phyloP scores from a whole-genome alignment of 2,113 vertebrate genomes.

The human region DNA sequence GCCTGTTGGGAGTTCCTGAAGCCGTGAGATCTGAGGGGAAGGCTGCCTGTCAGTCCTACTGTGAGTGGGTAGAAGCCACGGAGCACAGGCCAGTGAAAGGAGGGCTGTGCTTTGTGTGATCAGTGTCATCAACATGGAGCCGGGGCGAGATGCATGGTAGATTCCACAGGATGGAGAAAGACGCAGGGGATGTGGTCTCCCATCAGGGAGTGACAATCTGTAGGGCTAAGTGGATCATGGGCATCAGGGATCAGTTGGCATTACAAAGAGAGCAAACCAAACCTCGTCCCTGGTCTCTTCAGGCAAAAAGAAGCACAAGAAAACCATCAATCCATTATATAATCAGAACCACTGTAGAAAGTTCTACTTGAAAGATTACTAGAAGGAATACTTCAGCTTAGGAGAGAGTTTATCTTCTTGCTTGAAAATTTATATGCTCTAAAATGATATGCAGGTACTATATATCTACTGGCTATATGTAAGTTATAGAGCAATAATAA shows the following conservation, averaged over 20 bases:
- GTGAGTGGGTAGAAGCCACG: no score
- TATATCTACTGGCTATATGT: background rate
- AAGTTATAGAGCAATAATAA: background rate
- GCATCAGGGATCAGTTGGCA: no score
- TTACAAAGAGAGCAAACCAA: background rate
- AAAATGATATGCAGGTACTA: background rate
- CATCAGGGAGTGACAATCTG: background rate
- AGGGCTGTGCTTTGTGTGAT: rapidly evolving
- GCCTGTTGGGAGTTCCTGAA: background rate
- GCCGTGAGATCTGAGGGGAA: background rate
- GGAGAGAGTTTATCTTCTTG: background rate
- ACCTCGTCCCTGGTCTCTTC: rapidly evolving
- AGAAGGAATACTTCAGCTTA: background rate
- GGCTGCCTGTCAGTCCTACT: rapidly evolving
- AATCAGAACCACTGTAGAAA: background rate
- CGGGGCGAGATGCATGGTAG: rapidly evolving
- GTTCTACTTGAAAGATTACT: background rate
- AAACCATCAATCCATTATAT: rapidly evolving
- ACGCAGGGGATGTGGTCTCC: rapidly evolving
- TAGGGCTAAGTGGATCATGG: background rate
- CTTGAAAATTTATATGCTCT: background rate
- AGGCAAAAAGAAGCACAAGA: background rate
- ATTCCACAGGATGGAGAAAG: background rate
- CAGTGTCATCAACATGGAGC: rapidly evolving
- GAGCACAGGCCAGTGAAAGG: background rate